Evolutionary conservation across 2,113 vertebrate genomes (phyloP).

Genomic region (Coturnix japonica): DNA sequence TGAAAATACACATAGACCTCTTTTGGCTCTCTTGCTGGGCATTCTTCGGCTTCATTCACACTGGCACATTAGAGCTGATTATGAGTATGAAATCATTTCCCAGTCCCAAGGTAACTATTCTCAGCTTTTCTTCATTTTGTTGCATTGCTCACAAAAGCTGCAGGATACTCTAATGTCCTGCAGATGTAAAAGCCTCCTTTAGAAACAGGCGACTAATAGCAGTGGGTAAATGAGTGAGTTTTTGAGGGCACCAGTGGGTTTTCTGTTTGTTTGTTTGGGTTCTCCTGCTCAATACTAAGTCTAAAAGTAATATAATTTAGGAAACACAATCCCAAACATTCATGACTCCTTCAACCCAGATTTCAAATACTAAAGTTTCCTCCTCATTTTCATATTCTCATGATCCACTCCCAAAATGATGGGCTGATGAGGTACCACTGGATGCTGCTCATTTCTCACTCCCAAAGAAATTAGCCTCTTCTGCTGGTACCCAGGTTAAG

Average conservation of each 20-base stretch:
- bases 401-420: neutral
- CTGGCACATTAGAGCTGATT: constrained; percentile 14
- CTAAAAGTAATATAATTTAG: neutral
- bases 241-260: neutral
- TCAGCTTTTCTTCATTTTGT: constrained; percentile 11
- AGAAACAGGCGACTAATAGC: neutral
- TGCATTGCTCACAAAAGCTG: neutral
- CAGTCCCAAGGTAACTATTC: constrained; percentile 47
- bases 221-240: neutral
- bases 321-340: neutral
- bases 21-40: neutral
- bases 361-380: neutral
- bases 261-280: neutral
- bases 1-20: neutral
- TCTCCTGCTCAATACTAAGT: neutral
- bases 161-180: constrained; percentile 12
- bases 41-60: constrained; percentile 17
- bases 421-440: neutral
- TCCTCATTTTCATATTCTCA: neutral
- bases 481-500: neutral
- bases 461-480: neutral
- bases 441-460: neutral
- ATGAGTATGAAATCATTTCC: constrained; percentile 6
- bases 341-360: neutral
- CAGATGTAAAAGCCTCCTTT: constrained; percentile 36